These are phyloP conservation scores for Azorinus chamasolen DNA, from an alignment of 2,888 invertebrate genomes.

Conservation along the genomic window DNA sequence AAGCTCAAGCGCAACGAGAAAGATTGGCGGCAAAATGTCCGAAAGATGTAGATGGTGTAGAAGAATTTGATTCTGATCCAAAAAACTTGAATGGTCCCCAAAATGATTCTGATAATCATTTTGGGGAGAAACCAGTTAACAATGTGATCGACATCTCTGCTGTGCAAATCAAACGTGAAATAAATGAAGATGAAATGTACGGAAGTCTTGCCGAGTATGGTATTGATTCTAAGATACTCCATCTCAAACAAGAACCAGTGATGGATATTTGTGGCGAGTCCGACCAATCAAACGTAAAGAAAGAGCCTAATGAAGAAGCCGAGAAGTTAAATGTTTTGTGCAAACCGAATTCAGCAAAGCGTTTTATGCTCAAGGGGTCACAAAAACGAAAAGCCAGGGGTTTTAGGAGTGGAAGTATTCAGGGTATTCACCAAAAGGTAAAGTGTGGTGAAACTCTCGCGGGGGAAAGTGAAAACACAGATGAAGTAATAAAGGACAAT, in stretches of 20 bases:
- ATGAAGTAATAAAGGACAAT: not conserved
- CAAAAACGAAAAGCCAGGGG: slow-evolving; percentile 46
- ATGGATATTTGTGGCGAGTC: not conserved
- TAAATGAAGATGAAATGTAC: slow-evolving; percentile 39
- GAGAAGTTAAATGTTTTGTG: not conserved
- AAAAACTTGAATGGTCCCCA: slow-evolving; percentile 67
- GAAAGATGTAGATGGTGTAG: slow-evolving; percentile 44
- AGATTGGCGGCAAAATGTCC: slow-evolving; percentile 35
- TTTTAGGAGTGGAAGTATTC: too few relatives aligned
- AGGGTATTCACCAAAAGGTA: too few relatives aligned
- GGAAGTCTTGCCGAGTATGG: slow-evolving; percentile 35
- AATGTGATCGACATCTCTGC: slow-evolving; percentile 22
- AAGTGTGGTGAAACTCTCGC: too few relatives aligned
- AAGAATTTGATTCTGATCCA: slow-evolving; percentile 41
- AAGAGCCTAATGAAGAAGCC: not conserved
- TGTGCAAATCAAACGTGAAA: slow-evolving; percentile 41
- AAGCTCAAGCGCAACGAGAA: slow-evolving; percentile 61
- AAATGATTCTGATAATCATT: slow-evolving; percentile 55
- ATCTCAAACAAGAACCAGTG: slow-evolving; percentile 18
- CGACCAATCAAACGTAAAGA: not conserved
- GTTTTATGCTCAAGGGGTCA: slow-evolving; percentile 48
- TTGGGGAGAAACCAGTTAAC: slow-evolving; percentile 47
- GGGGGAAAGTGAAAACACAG: too few relatives aligned
- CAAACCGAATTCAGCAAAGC: slow-evolving; percentile 16
- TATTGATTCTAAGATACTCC: slow-evolving; percentile 6